Evolutionary conservation across 2,888 invertebrate genomes (phyloP).

Genomic region (Lasiommata megera): DNA sequence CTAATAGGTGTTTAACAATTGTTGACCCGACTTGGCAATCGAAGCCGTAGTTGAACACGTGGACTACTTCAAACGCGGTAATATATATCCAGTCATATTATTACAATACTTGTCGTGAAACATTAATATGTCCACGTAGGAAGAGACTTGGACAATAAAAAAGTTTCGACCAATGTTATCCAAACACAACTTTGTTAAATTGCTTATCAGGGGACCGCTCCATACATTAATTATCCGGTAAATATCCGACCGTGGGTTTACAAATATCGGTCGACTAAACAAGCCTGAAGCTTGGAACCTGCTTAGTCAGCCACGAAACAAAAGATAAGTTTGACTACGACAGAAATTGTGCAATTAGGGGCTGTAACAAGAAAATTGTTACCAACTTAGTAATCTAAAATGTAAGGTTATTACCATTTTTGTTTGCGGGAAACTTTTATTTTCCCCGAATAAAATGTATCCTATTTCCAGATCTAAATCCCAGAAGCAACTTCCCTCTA

Average conservation of each 20-base stretch:
- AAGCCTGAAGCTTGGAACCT: constrained; percentile 61
- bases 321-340: constrained; percentile 56
- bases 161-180: constrained; percentile 1
- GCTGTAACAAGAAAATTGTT: constrained; percentile 3
- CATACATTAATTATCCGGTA: constrained; percentile 72
- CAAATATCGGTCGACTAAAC: constrained; percentile 71
- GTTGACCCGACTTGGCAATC: too few species aligned
- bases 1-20: too few species aligned
- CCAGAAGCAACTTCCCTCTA: too few species aligned
- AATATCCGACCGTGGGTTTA: constrained; percentile 68
- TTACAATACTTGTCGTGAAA: too few species aligned
- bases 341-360: constrained; percentile 11
- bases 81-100: too few species aligned
- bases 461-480: too few species aligned
- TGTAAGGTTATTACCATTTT: too few species aligned
- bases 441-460: too few species aligned
- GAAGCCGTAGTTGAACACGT: too few species aligned
- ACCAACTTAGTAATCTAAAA: neutral
- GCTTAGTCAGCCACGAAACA: constrained; percentile 62
- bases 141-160: neutral
- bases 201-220: constrained; percentile 35
- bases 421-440: too few species aligned
- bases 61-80: too few species aligned
- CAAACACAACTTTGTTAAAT: constrained; percentile 51
- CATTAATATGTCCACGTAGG: neutral